These are phyloP conservation scores for Colletes collaris DNA, from an alignment of 2,888 invertebrate genomes.

Conservation along the genomic window DNA sequence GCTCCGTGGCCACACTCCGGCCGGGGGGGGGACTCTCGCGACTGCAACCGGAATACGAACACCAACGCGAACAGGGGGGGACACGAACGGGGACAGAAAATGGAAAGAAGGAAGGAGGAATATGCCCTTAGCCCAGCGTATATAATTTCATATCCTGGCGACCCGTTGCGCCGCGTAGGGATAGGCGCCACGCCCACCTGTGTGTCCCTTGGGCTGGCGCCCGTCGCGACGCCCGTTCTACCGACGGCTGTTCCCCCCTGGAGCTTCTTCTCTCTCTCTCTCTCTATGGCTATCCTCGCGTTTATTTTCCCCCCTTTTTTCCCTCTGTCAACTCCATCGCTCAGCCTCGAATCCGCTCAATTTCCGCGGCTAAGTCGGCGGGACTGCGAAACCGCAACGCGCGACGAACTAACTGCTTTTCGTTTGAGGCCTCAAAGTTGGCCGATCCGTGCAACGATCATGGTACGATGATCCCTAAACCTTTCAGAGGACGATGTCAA, in stretches of 20 bases:
- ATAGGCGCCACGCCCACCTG: conserved; percentile 81
- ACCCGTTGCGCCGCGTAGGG: conserved; percentile 73
- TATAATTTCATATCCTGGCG: conserved; percentile 73
- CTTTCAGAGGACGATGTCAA: no score
- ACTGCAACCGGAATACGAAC: conserved; percentile 68
- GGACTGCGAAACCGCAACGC: conserved; percentile 80
- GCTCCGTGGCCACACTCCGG: conserved; percentile 58
- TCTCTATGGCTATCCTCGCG: no score
- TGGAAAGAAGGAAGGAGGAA: conserved; percentile 50
- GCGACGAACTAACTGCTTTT: conserved; percentile 82
- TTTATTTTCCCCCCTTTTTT: not conserved
- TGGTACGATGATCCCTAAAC: not conserved
- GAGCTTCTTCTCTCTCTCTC: conserved; percentile 34
- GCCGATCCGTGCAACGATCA: conserved; percentile 2
- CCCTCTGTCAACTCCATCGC: conserved; percentile 57
- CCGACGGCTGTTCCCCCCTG: conserved; percentile 41
- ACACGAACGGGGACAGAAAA: conserved; percentile 15
- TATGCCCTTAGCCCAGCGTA: conserved; percentile 65
- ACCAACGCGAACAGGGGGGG: conserved; percentile 37
- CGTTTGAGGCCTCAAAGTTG: conserved; percentile 69
- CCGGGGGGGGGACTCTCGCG: conserved; percentile 26
- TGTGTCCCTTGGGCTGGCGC: conserved; percentile 74
- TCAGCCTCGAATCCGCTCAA: conserved; percentile 71
- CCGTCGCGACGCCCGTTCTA: conserved; percentile 67
- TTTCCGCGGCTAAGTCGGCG: conserved; percentile 73